Percentiles rank a stretch among this genome's conserved stretches.
Evolutionary conservation across 2,797 vertebrate species (phyloP).

Genomic region (Nyctibius grandis): DNA sequence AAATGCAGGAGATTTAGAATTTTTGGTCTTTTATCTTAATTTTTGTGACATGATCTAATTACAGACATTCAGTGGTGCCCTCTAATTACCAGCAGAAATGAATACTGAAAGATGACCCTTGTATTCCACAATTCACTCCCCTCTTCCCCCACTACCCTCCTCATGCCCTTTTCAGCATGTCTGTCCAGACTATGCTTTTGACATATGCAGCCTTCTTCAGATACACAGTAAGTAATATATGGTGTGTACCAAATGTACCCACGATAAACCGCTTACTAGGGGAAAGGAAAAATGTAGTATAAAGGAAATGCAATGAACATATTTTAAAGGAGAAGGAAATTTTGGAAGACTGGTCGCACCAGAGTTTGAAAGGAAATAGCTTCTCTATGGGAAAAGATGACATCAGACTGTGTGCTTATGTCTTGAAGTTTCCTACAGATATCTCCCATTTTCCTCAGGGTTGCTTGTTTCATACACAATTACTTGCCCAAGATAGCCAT

Average conservation of each 20-base stretch:
- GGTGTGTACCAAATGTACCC: neutral
- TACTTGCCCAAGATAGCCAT: conserved; percentile 6
- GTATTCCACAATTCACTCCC: conserved; percentile 52
- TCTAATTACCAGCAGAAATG: conserved; percentile 69
- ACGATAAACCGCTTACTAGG: neutral
- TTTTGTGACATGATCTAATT: conserved; percentile 74
- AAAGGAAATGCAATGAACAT: neutral
- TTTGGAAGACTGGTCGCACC: neutral
- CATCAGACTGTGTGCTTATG: conserved; percentile 45
- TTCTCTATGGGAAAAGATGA: conserved; percentile 32
- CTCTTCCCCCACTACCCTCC: conserved; percentile 27
- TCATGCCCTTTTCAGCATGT: conserved; percentile 10
- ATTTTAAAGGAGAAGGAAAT: neutral
- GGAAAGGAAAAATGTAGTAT: neutral
- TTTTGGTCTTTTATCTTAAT: conserved; percentile 69
- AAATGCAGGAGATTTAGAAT: conserved; percentile 36
- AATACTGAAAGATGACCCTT: conserved; percentile 73
- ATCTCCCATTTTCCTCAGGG: conserved; percentile 7
- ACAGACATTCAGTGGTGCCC: conserved; percentile 55
- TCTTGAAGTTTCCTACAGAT: conserved; percentile 21
- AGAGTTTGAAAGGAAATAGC: conserved; percentile 20
- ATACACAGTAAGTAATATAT: neutral
- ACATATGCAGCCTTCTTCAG: conserved; percentile 12
- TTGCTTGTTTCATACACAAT: conserved; percentile 47
- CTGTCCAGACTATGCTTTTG: neutral